These are phyloP conservation scores for Takifugu rubripes DNA, from an alignment of 2,797 vertebrate species.

Conservation along the genomic window DNA sequence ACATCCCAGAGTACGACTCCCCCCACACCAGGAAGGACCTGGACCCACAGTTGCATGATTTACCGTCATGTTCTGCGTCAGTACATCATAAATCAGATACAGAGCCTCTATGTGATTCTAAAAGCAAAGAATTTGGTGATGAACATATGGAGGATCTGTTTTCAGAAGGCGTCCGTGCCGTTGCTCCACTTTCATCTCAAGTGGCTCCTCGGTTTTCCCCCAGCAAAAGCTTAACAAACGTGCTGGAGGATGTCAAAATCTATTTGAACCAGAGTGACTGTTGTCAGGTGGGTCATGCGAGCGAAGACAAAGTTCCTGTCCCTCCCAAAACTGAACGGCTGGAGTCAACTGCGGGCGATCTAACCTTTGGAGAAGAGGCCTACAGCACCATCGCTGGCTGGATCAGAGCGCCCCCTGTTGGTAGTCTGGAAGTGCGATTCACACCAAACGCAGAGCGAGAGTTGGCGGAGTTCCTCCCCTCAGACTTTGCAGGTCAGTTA, in stretches of 20 bases:
- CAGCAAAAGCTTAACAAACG: slow-evolving; percentile 20
- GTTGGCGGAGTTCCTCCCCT: slow-evolving; percentile 72
- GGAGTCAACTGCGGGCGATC: slow-evolving; percentile 7
- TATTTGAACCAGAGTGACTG: slow-evolving; percentile 52
- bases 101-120: slow-evolving; percentile 7
- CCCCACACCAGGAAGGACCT: slow-evolving; percentile 50
- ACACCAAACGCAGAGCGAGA: slow-evolving; percentile 79
- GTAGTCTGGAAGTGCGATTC: slow-evolving; percentile 80
- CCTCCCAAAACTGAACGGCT: slow-evolving; percentile 7
- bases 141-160: neutral
- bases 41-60: slow-evolving; percentile 12
- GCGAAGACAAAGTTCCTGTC: slow-evolving; percentile 1
- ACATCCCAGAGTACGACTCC: slow-evolving; percentile 86
- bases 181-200: slow-evolving; percentile 4
- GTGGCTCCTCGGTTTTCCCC: slow-evolving; percentile 7
- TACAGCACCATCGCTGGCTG: slow-evolving; percentile 76
- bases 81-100: neutral
- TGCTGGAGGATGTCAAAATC: slow-evolving; percentile 52
- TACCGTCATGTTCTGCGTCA: neutral
- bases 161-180: slow-evolving; percentile 9
- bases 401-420: slow-evolving; percentile 79
- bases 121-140: slow-evolving; percentile 3
- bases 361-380: slow-evolving; percentile 54
- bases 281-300: slow-evolving; percentile 15
- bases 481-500: slow-evolving; percentile 59